Base-by-base conservation (phyloP, 2,113 vertebrate genomes). In the Edolisoma coerulescens region DNA sequence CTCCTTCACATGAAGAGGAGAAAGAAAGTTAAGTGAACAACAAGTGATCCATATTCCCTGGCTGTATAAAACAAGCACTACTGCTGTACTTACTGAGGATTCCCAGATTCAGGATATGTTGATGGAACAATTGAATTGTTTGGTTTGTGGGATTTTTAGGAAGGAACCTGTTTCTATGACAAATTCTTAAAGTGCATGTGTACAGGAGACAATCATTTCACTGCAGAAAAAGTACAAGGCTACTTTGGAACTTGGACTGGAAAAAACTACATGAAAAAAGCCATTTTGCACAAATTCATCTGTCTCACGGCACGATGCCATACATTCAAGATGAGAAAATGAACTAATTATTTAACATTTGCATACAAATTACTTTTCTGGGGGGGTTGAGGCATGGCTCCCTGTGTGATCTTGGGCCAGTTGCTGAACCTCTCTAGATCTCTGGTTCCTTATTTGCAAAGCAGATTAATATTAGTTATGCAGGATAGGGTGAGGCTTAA, bases 351-450 rank as follows among this genome's bases (percentile, higher is more conserved):
- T 81, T 92, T 57, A 56, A 87, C 6, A 95, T 92, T 94, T 96
- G 64, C 93, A 95, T 95, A 92, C 16, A 97, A 88, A 96, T 91
- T 67, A 81, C 64, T 71, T 75, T 90, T 93, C 1, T 2, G 33
- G 24, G 33, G 24, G 19, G 2, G 57, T 60, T 87, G 65, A 84
- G 80, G 60, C 10, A 84, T 24, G 20, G 49, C 19, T 94, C 59
- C 32, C 18, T 81, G 52, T 94, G 57, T 95, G 85, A 96, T 96
- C 86, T 84, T 33, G 28, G 49, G 90, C 76, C 89, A 94, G 80
- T 68, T 94, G 75, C 64, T 84, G 37, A 96, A 81, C 22, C 13
- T 86, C 35, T 18, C 68, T 70, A 75, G 56, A 92, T 60, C 67
- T 86, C 44, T 49, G 8, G 52, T 78, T 86, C 60, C 45, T 71